Evolutionary conservation across 2,113 vertebrate species (phyloP).

Genomic region (Prunella himalayana): DNA sequence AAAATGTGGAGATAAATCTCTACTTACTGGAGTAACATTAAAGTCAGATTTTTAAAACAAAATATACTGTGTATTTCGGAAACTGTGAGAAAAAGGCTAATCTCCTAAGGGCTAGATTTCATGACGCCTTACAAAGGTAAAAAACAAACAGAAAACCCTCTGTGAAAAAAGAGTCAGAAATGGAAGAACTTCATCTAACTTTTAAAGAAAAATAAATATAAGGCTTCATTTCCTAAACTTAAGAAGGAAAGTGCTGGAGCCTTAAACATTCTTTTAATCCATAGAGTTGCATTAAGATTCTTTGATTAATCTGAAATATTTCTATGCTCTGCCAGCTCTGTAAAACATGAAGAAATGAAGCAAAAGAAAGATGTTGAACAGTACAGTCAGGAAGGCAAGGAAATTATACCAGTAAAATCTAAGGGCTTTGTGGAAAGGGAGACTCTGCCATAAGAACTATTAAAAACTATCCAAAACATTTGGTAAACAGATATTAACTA

Average conservation of each 20-base stretch:
- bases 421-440: background rate
- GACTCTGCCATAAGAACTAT: background rate
- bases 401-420: background rate
- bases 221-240: background rate
- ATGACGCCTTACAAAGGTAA: background rate
- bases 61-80: background rate
- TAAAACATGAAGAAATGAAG: background rate
- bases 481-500: background rate
- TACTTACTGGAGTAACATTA: background rate
- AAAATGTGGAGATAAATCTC: constrained; percentile 33
- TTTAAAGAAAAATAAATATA: background rate
- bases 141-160: background rate
- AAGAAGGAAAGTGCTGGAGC: background rate
- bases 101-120: constrained; percentile 4
- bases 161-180: constrained; percentile 8
- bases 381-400: background rate
- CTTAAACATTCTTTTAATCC: background rate
- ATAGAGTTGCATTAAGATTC: background rate
- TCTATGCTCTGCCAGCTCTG: background rate
- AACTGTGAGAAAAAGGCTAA: background rate
- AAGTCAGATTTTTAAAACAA: constrained; percentile 18
- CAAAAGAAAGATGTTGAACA: background rate
- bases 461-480: background rate
- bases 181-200: background rate
- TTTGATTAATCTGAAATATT: background rate